Evolutionary conservation across 2,797 vertebrate genomes (phyloP).

Genomic region (Tokudaia tokunoshimensis): DNA sequence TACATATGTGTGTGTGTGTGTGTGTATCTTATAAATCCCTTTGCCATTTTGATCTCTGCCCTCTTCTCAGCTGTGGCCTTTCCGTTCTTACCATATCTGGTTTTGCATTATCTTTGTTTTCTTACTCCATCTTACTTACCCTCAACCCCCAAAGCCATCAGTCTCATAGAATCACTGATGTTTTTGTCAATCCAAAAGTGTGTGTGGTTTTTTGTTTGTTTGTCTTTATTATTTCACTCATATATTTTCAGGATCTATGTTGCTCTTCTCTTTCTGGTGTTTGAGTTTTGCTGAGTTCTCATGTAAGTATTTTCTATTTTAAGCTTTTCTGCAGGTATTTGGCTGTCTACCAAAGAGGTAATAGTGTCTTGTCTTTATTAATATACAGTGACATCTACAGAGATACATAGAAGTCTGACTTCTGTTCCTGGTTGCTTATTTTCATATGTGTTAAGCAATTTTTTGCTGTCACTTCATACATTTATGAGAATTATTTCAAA

Average conservation of each 20-base stretch:
- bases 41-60: constrained; percentile 12
- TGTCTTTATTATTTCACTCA: background rate
- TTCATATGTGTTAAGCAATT: constrained; percentile 14
- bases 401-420: constrained; percentile 6
- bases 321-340: constrained; percentile 37
- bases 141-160: background rate
- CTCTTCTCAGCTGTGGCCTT: background rate
- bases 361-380: constrained; percentile 29
- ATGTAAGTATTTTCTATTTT: constrained; percentile 37
- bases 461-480: constrained; percentile 17
- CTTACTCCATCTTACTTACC: background rate
- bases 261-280: constrained; percentile 23
- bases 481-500: constrained; percentile 40
- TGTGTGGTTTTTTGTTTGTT: background rate
- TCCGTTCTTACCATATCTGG: background rate
- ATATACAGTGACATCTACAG: background rate
- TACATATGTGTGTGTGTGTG: too few species aligned
- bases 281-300: constrained; percentile 22
- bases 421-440: constrained; percentile 26
- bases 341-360: constrained; percentile 37
- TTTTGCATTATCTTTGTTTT: background rate
- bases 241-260: constrained; percentile 32
- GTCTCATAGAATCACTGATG: background rate
- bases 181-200: background rate
- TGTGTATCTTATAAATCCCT: background rate